Evolutionary conservation across 2,888 invertebrate species (phyloP), one percentile per base, ranked within the genome.

Genomic region (Drosophila algonquin): DNA sequence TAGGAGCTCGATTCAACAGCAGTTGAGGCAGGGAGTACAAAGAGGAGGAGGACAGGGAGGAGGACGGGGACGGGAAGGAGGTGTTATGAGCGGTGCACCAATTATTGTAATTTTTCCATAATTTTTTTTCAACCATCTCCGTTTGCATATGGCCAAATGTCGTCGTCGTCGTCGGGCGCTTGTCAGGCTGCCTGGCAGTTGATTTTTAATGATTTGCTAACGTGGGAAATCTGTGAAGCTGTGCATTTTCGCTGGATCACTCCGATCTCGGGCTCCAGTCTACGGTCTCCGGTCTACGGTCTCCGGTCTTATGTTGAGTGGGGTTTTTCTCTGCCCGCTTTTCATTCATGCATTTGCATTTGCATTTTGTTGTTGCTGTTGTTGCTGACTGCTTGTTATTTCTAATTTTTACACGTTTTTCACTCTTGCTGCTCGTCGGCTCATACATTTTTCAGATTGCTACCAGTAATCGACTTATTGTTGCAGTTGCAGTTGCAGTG

Each of bases 181-280:
- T 65, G 63, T 73, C 76, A 50, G 60, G 64, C 45, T 63, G 72
- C 58, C 56, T 56, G 12, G 30, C 54, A 71, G 80, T 79, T 79
- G 79, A 71, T 73, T 81, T 84, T 81, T 84, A 83, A 81, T 86
- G 84, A 84, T 81, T 83, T 67, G 73, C 81, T 86, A 84, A 84
- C 86, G 83, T 84, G 83, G 86, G 83, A 84, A 84, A 83, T 79
- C 72, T 65, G 27, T 30, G 67, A 40, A 48, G 70, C 21, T 57
- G 70, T 71, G 78, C 67, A 51, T 70, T 68, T 70, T 68, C 30
- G 53, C 52, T 40, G 52, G 45, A 60, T 69, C 53, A 60, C 12
- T 55, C 55, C 51, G 21, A 21, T 47, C 6, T 27, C 24, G 24
- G 1, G 24, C 48, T 55, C 55, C 51, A 5, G 5, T 44, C 10